These are phyloP conservation scores for Ips typographus DNA, from an alignment of 1,140 invertebrate genomes.

Conservation along the genomic window DNA sequence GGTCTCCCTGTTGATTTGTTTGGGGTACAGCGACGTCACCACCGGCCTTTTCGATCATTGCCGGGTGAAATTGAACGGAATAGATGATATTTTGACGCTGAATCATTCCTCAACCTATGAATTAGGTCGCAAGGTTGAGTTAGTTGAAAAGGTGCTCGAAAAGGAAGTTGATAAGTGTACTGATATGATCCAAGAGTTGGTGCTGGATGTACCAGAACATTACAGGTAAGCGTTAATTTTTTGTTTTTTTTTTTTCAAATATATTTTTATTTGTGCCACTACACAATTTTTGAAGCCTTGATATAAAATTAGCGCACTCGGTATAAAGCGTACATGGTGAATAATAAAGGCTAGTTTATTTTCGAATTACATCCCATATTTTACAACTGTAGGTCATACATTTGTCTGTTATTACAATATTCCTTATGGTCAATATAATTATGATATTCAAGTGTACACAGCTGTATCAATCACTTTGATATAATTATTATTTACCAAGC, in stretches of 20 bases:
- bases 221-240: not conserved
- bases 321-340: too few species aligned
- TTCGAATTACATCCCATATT: too few species aligned
- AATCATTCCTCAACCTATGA: not conserved
- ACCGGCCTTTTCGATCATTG: constrained; percentile 28
- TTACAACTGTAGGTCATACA: too few species aligned
- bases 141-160: not conserved
- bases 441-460: too few species aligned
- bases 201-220: constrained; percentile 21
- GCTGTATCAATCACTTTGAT: too few species aligned
- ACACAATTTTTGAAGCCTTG: too few species aligned
- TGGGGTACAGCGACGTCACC: constrained; percentile 31
- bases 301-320: too few species aligned
- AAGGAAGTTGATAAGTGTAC: constrained; percentile 25
- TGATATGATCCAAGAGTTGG: constrained; percentile 24
- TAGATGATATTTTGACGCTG: constrained; percentile 35
- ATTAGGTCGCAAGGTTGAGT: not conserved
- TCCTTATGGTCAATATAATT: too few species aligned
- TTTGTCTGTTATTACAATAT: too few species aligned
- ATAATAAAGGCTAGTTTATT: too few species aligned
- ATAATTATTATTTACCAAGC: too few species aligned
- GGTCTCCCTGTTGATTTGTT: constrained; percentile 19
- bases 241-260: not conserved
- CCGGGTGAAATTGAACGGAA: constrained; percentile 34
- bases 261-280: not conserved